Evolutionary conservation across 2,113 vertebrate genomes (phyloP).

Genomic region (Archilochus colubris): DNA sequence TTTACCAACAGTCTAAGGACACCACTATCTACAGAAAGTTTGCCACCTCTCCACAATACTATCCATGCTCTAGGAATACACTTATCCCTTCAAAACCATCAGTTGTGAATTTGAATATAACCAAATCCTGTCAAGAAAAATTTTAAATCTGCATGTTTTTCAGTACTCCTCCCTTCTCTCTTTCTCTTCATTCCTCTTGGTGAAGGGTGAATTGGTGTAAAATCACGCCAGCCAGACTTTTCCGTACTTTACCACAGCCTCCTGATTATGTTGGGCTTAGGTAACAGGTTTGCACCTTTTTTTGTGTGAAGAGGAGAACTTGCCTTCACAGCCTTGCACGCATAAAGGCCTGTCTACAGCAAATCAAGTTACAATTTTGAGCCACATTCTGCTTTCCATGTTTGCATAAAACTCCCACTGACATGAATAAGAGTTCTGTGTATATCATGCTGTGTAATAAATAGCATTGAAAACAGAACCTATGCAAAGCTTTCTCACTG

Average conservation of each 20-base stretch:
- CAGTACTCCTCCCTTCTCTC: background rate
- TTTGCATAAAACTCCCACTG: slow-evolving; percentile 74
- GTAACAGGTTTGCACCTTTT: slow-evolving; percentile 38
- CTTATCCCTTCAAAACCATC: slow-evolving; percentile 28
- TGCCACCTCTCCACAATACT: background rate
- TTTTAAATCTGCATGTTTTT: slow-evolving; percentile 6
- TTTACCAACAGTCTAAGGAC: background rate
- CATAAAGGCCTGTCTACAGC: slow-evolving; percentile 61
- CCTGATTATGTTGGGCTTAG: background rate
- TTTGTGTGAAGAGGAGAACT: slow-evolving; percentile 49
- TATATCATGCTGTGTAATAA: slow-evolving; percentile 74
- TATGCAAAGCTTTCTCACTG: slow-evolving; percentile 67
- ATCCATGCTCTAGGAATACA: background rate
- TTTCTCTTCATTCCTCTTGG: background rate
- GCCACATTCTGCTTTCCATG: slow-evolving; percentile 65
- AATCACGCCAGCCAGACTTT: slow-evolving; percentile 27
- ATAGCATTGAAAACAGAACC: slow-evolving; percentile 73
- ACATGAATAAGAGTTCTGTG: slow-evolving; percentile 72
- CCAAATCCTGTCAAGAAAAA: slow-evolving; percentile 1
- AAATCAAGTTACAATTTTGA: slow-evolving; percentile 66
- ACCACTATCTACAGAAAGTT: background rate
- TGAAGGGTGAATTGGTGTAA: background rate
- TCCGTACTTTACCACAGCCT: slow-evolving; percentile 3
- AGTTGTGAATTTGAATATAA: slow-evolving; percentile 19
- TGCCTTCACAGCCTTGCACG: slow-evolving; percentile 39